Evolutionary conservation across 2,888 invertebrate species (phyloP), one percentile per base, ranked within the genome.

Genomic region (Melinaea menophilus): DNA sequence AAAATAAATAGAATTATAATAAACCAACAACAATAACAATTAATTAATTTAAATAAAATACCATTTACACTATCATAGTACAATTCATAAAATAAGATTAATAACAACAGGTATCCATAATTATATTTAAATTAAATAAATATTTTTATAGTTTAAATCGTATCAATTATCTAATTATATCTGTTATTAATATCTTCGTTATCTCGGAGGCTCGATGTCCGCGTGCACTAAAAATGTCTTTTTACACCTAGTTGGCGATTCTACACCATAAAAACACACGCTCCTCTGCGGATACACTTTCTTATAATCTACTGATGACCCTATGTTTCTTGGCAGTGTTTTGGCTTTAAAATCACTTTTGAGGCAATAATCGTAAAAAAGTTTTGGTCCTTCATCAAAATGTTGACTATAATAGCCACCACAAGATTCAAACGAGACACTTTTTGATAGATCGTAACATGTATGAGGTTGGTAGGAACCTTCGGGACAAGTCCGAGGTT

Each of bases 381-480:
- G 51, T 65, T 79, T 85, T 64, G 86, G 86, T 72, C 76, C 80
- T 69, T 88, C 86, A n/a, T 85, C 79, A 58, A 88, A 87, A 61
- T 87, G 86, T 62, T 80, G 79, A 65, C 88, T 88, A 58, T 89
- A 90, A 13, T 90, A 89, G 0, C 87, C 87, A 7, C 86, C 84
- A 68, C 78, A 84, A 9, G 81, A 74, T 35, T 88, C 82, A 41
- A 88, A 84, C 1, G 81, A 79, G 57, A 85, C 79, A 69, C 86
- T 87, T 67, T 81, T 84, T 0, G 86, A 80, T 68, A 81, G 75
- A 33, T 85, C 83, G 56, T 75, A 75, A 47, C 80, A 79, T 0
- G 68, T 69, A 69, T 81, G 77, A 0, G 82, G 77, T 35, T 79
- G 80, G 66, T 78, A 75, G 51, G 82, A 80, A 0, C 89, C 88